Evolutionary conservation across 2,888 invertebrate genomes (phyloP).

Genomic region (Stictocephala bisonia): DNA sequence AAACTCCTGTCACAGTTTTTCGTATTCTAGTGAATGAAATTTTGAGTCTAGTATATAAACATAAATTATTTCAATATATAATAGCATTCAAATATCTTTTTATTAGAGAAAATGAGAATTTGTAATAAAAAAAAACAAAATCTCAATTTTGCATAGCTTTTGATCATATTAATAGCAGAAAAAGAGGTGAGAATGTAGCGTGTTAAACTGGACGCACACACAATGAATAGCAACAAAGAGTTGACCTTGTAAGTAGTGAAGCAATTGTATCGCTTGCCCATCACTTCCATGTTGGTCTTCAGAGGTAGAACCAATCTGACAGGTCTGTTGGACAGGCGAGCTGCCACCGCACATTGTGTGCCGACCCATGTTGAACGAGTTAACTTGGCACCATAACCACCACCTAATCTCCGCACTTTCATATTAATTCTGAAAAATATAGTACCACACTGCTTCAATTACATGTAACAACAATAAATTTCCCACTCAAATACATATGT

Average conservation of each 20-base stretch:
- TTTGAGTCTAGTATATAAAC: no score
- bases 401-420: conserved; percentile 65
- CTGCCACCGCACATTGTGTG: conserved; percentile 64
- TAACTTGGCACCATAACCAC: conserved; percentile 66
- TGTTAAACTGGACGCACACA: no score
- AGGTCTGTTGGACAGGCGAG: conserved; percentile 62
- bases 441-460: background rate
- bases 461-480: background rate
- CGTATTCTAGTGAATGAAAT: no score
- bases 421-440: conserved; percentile 63
- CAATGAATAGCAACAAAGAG: no score
- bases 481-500: background rate
- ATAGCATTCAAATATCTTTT: no score
- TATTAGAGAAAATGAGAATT: no score
- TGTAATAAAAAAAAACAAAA: no score
- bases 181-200: no score
- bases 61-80: no score
- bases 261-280: conserved; percentile 60
- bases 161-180: no score
- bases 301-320: conserved; percentile 64
- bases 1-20: no score
- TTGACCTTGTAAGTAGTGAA: conserved; percentile 60
- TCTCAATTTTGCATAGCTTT: no score
- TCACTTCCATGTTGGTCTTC: conserved; percentile 64
- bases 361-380: conserved; percentile 63